Evolutionary conservation across 1,140 invertebrate genomes (phyloP).

Genomic region (Acromyrmex echinatior): DNA sequence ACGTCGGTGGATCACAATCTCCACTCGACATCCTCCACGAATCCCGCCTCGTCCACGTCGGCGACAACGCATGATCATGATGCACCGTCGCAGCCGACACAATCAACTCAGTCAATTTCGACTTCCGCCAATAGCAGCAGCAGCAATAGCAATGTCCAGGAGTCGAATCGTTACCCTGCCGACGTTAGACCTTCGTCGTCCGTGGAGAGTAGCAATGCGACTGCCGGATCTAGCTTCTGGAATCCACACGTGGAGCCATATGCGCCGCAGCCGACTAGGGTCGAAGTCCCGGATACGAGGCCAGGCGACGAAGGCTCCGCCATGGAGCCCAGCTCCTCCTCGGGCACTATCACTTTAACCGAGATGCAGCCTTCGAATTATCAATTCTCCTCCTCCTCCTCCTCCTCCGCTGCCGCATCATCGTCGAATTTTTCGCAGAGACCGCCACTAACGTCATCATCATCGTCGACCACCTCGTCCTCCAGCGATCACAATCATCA

Average conservation of each 20-base stretch:
- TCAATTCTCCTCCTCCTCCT: slow-evolving; percentile 56
- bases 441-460: slow-evolving; percentile 82
- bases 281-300: slow-evolving; percentile 84
- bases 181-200: slow-evolving; percentile 67
- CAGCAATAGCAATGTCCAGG: slow-evolving; percentile 68
- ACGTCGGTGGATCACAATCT: slow-evolving; percentile 83
- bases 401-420: slow-evolving; percentile 34
- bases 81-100: slow-evolving; percentile 61
- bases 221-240: slow-evolving; percentile 75
- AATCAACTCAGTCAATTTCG: slow-evolving; percentile 80
- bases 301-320: slow-evolving; percentile 81
- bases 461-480: slow-evolving; percentile 68
- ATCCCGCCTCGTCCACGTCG: slow-evolving; percentile 84
- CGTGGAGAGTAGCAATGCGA: slow-evolving; percentile 55
- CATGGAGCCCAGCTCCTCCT: slow-evolving; percentile 72
- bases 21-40: slow-evolving; percentile 80
- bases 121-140: slow-evolving; percentile 61
- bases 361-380: slow-evolving; percentile 83
- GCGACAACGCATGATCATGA: slow-evolving; percentile 82
- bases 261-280: slow-evolving; percentile 81
- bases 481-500: slow-evolving; percentile 53
- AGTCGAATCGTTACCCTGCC: slow-evolving; percentile 69
- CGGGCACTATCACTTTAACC: slow-evolving; percentile 80
- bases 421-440: slow-evolving; percentile 51
- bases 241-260: slow-evolving; percentile 82